Conservation (phyloP, 2,113 vertebrate genomes). For the Ochotona princeps region DNA sequence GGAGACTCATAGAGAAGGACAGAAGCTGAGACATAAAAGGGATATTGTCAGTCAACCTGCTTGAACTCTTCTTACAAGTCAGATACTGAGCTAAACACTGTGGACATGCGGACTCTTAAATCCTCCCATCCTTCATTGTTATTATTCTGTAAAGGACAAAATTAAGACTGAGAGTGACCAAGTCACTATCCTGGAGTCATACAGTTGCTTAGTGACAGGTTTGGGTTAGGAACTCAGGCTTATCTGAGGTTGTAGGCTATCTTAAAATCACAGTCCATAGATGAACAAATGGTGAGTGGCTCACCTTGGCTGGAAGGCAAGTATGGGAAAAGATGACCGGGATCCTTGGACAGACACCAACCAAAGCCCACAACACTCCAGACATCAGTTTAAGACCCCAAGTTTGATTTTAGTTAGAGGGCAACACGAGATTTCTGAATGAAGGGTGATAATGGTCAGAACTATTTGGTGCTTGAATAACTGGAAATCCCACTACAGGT, state of each 20-base stretch:
- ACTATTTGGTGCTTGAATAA: neutral
- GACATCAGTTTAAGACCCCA: neutral
- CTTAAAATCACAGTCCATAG: neutral
- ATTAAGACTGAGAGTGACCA: neutral
- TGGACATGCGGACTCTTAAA: neutral
- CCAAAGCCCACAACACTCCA: neutral
- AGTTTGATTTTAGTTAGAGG: neutral
- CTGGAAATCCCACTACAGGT: neutral
- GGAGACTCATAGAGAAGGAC: neutral
- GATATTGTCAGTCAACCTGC: fast-evolving
- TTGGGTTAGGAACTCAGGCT: neutral
- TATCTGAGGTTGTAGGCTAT: neutral
- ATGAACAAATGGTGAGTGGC: neutral
- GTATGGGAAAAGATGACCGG: neutral
- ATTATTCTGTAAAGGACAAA: neutral
- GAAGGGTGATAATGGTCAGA: neutral
- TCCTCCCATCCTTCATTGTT: neutral
- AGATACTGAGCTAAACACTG: neutral
- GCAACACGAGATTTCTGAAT: neutral
- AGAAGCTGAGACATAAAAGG: neutral
- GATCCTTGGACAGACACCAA: neutral
- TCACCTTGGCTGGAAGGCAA: neutral
- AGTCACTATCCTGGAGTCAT: neutral
- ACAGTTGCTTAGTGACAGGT: neutral
- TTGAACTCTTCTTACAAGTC: neutral